Base-by-base conservation (phyloP, 2,113 vertebrate species). In the Saiga tatarica region DNA sequence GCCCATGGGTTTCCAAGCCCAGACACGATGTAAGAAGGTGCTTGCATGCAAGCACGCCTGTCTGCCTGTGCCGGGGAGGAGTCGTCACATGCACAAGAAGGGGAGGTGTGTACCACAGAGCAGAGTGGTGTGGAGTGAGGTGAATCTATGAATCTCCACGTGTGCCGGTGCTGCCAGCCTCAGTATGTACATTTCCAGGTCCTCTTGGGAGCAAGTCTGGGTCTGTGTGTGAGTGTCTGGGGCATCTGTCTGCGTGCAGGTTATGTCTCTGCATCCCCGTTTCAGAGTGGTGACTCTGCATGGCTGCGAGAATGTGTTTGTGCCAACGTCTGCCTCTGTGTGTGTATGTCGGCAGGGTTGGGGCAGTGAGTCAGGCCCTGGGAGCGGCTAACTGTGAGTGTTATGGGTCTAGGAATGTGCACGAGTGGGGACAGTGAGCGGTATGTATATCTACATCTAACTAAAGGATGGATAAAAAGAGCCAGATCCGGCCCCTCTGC, bases 41-140 rank as follows among this genome's bases (percentile, higher is more conserved):
- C 47, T 17, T 39, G 25, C 2, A 2, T 11, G 7, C 12, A 15
- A 12, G 62, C 25, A 13, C 7, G 2, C n/a, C 57, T 19, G 11
- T 0, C n/a, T 30, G 1, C 0, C 2, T 21, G 47, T 45, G 42
- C 33, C 26, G 47, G 33, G 52, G 0, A 42, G 91, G 39, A 33
- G 74, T 21, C 3, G 59, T 21, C 3, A 7, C 30, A 12, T 0
- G 8, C 50, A 81, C 17, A 26, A 50, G 92, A 11, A 67, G 45
- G 39, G 12, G 16, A 23, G 19, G 9, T 12, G 30, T 19, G 25
- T 3, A 30, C 60, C 2, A 2, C 26, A 17, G 21, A 26, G 45
- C 26, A 47, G 28, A 50, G 39, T 2, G 10, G 30, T 45, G 7
- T 26, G 36, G 53, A 79, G 50, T 6, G 50, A 30, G 26, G 26